Conservation (phyloP, 2,113 vertebrate genomes). For the Chiloscyllium plagiosum region DNA sequence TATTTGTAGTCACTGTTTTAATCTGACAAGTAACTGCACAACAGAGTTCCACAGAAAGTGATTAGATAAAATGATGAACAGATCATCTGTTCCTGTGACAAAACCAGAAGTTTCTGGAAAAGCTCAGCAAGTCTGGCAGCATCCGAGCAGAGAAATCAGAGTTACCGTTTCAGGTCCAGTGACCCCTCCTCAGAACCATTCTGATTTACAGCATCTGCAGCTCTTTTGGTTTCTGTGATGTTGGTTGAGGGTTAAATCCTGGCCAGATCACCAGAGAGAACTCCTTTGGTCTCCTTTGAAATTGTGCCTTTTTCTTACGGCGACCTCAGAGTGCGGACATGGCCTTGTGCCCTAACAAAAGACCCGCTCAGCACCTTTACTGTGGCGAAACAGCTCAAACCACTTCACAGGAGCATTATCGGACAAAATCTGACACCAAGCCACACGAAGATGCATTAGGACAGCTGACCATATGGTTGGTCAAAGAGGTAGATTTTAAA, state of each 20-base stretch:
- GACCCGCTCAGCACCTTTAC: neutral
- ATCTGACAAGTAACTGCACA: neutral
- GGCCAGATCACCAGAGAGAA: neutral
- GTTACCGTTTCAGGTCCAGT: too few species aligned
- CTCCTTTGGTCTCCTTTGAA: neutral
- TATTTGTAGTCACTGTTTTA: neutral
- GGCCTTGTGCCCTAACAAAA: neutral
- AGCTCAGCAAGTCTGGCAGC: too few species aligned
- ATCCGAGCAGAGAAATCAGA: too few species aligned
- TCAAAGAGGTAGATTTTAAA: neutral
- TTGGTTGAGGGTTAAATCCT: neutral
- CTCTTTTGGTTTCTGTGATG: neutral
- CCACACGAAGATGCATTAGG: neutral
- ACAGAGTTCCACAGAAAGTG: neutral
- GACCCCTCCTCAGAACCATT: too few species aligned
- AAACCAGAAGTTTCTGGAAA: too few species aligned
- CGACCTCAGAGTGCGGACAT: neutral
- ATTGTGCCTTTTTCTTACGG: neutral
- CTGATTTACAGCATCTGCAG: too few species aligned
- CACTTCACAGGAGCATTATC: neutral
- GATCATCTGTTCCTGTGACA: neutral
- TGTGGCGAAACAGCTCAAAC: neutral
- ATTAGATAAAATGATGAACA: neutral
- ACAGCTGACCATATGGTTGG: neutral
- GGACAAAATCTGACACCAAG: neutral